phyloP scores from a whole-genome alignment of 2,797 vertebrate species.

The Sternotherus odoratus region DNA sequence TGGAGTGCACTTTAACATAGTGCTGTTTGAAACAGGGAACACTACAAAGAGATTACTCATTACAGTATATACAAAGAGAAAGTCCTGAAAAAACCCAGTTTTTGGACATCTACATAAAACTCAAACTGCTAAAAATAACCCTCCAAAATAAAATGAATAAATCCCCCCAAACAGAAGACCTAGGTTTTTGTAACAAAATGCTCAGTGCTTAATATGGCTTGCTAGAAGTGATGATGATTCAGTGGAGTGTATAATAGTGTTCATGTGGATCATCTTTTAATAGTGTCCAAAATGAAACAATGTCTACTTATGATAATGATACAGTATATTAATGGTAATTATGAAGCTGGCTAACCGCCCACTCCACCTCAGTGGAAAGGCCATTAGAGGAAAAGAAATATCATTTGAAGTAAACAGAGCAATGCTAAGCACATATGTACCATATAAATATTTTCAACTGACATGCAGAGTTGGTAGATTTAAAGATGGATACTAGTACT shows the following conservation, averaged over 20 bases:
- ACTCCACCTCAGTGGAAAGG: constrained; percentile 8
- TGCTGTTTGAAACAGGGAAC: not conserved
- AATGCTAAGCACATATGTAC: not conserved
- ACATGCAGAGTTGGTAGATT: not conserved
- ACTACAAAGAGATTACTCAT: not conserved
- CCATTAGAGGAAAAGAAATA: not conserved
- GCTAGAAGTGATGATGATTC: constrained; percentile 30
- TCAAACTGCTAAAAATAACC: not conserved
- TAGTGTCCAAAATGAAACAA: constrained; percentile 51
- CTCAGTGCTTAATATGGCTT: not conserved
- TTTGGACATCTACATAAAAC: not conserved
- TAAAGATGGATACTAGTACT: constrained; percentile 1
- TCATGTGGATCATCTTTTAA: constrained; percentile 47
- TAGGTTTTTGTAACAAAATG: constrained; percentile 14
- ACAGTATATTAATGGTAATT: constrained; percentile 55
- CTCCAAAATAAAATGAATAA: not conserved
- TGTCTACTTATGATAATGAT: constrained; percentile 59
- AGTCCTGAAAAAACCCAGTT: not conserved
- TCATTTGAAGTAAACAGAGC: not conserved
- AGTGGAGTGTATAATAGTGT: constrained; percentile 13
- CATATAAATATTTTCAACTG: not conserved
- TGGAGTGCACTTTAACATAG: not conserved
- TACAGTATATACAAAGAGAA: not conserved
- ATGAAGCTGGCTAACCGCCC: constrained; percentile 34
- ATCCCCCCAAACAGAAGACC: not conserved